A percentile compares a stretch with the other conserved stretches of the same genome.
phyloP scores from a whole-genome alignment of 2,113 vertebrate genomes.

The Stigmatopora nigra region DNA sequence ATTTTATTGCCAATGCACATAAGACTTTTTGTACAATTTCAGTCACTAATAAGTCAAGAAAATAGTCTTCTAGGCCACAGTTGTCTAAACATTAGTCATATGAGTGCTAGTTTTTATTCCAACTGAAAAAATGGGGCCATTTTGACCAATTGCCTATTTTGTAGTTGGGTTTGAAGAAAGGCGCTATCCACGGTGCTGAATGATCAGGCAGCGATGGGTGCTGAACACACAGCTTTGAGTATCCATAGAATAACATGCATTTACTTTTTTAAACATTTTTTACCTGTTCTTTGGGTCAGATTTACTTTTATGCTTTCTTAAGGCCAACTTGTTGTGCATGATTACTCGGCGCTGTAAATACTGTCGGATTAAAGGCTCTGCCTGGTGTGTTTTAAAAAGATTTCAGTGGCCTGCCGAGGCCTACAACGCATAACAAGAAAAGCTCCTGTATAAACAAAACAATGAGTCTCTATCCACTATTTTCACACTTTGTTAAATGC shows the following conservation, averaged over 20 bases:
- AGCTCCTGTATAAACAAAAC: not conserved
- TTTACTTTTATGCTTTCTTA: conserved; percentile 2
- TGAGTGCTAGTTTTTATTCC: no score
- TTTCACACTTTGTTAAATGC: not conserved
- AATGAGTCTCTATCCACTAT: not conserved
- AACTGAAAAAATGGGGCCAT: no score
- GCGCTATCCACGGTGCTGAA: conserved; percentile 33
- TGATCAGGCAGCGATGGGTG: not conserved
- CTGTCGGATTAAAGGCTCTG: conserved; percentile 4
- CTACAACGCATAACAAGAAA: conserved; percentile 2
- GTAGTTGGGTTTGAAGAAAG: no score
- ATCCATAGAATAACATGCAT: no score
- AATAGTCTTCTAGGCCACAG: no score
- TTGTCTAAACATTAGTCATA: no score
- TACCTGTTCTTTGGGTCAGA: not conserved
- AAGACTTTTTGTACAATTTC: no score
- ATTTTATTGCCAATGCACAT: no score
- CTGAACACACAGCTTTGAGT: not conserved
- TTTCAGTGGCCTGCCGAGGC: conserved; percentile 1
- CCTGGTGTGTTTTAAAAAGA: conserved; percentile 6
- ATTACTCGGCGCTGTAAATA: conserved; percentile 1
- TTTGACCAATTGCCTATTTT: no score
- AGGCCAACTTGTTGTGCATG: not conserved
- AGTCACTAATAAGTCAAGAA: no score
- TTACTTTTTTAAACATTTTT: not conserved